Evolutionary conservation across 92 coral and sea anemone genomes (phyloP).

Genomic region (Virgularia gustaviana): DNA sequence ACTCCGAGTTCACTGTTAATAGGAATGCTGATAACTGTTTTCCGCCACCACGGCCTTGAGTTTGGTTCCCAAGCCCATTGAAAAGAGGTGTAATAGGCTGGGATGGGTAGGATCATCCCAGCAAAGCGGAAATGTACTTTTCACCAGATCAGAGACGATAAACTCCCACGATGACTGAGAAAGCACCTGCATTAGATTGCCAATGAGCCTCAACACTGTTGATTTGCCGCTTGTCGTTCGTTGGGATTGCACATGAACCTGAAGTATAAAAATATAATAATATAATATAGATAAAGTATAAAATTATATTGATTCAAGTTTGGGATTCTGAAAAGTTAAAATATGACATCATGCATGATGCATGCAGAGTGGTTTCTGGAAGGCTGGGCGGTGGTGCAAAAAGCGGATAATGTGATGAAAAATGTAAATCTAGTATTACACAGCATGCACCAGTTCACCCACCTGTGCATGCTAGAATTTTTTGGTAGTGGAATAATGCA

Average conservation of each 20-base stretch:
- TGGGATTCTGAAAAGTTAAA: no score
- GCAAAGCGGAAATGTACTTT: neutral
- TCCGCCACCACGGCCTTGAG: slow-evolving; percentile 2
- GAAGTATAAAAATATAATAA: no score
- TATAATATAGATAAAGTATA: neutral
- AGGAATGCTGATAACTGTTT: slow-evolving; percentile 6
- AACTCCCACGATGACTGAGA: slow-evolving; percentile 33
- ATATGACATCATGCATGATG: no score
- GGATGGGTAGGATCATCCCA: slow-evolving; percentile 30
- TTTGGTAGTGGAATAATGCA: neutral
- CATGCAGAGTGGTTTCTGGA: no score
- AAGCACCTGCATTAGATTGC: slow-evolving; percentile 14
- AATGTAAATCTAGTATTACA: neutral
- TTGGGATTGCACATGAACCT: slow-evolving; percentile 16
- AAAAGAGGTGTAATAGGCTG: neutral
- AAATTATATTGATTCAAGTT: no score
- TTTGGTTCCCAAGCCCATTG: slow-evolving; percentile 16
- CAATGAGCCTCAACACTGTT: neutral
- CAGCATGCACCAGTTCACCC: neutral
- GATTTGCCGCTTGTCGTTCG: slow-evolving; percentile 11
- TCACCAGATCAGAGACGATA: neutral
- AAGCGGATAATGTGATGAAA: no score
- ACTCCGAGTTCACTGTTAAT: neutral
- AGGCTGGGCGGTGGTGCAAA: no score
- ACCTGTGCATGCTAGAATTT: neutral